A percentile compares a stretch with the other conserved stretches of the same genome.
Evolutionary conservation across 2,797 vertebrate genomes (phyloP).

Genomic region (Tiaroga cobitis): DNA sequence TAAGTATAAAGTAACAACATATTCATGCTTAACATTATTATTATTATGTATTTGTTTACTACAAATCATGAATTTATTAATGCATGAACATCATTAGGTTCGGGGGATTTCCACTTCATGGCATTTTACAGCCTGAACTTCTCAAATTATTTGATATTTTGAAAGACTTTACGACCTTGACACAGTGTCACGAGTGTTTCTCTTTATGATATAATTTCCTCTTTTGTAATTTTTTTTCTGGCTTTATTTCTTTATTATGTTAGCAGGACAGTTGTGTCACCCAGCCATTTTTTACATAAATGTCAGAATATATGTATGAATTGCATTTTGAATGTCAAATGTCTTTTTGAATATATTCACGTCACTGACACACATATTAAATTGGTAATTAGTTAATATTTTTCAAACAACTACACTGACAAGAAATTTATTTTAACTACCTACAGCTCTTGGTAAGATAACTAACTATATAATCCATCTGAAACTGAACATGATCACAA

Average conservation of each 20-base stretch:
- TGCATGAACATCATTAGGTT: background rate
- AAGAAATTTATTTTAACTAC: background rate
- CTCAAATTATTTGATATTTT: background rate
- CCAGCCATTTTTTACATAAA: background rate
- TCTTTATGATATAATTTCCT: background rate
- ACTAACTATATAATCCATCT: background rate
- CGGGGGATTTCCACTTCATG: background rate
- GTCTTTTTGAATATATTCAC: background rate
- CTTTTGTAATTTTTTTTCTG: background rate
- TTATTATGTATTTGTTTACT: no score
- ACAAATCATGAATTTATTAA: background rate
- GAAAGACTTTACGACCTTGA: background rate
- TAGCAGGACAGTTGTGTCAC: background rate
- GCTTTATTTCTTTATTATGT: background rate
- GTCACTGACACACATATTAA: background rate
- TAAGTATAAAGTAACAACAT: background rate
- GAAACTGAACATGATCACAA: background rate
- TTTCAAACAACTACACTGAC: background rate
- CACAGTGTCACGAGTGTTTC: background rate
- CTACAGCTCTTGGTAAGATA: background rate
- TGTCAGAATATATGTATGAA: background rate
- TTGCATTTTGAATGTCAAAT: background rate
- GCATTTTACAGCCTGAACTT: background rate
- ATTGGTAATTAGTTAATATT: background rate
- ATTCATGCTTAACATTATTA: background rate